Base-by-base conservation (phyloP, 2,888 invertebrate species). In the Nineta flava region DNA sequence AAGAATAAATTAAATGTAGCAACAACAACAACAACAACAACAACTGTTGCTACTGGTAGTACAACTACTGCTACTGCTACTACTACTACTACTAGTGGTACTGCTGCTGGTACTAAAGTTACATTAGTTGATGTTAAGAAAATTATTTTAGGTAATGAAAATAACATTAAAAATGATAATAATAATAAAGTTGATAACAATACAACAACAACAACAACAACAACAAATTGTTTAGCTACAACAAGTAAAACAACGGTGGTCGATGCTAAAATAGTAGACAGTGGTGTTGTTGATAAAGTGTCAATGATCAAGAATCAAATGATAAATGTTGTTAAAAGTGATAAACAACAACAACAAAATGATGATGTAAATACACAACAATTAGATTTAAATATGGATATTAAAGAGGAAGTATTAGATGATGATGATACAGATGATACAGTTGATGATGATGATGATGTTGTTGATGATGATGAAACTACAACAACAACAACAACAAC, bases 361-460 rank as follows among this genome's bases (percentile, higher is more conserved):
- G 26, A 26, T 26, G 26, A 26, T n/a, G n/a, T n/a, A n/a, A n/a
- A n/a, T n/a, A n/a, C n/a, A n/a, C 10, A n/a, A 7, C 21, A 13
- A 43, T 13, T 19, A 43, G 17, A 19, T 43, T 19, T 19, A 9
- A 17, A 19, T 43, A 17, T 21, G 9, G 17, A 47, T 42, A 42
- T 48, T 31, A 48, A 42, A 41, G 48, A 48, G 15, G 48, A 48
- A 32, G 26, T 38, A 35, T 13, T 49, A 44, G 45, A 49, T 49
- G 42, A 42, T 10, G 49, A 44, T 32, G 49, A 49, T 3, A 19
- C 15, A 35, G 17, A 15, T 34, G 32, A n/a, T n/a, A n/a, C n/a
- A n/a, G n/a, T n/a, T n/a, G n/a, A n/a, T n/a, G 45, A 49, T 49
- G 42, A 42, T 10, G 49, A 44, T 32, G 49, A 49, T 3, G 17